These are phyloP conservation scores for Rachycentron canadum DNA, from an alignment of 2,797 vertebrate species.

Conservation along the genomic window DNA sequence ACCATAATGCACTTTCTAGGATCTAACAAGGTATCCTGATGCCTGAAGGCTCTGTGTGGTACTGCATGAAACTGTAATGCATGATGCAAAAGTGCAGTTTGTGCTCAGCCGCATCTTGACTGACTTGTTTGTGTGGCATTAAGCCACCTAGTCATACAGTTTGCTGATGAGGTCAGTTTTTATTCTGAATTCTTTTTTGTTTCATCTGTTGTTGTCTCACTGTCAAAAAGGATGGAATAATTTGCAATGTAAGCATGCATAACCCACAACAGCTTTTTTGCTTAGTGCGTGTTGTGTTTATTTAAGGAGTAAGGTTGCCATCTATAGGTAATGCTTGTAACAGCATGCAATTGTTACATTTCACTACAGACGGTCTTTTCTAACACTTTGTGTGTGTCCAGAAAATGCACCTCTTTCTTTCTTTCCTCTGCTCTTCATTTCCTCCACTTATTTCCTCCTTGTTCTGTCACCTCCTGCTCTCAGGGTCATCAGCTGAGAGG, in stretches of 20 bases:
- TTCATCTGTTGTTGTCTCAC: slow-evolving; percentile 2
- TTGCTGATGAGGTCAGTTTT: slow-evolving; percentile 30
- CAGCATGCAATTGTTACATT: slow-evolving; percentile 54
- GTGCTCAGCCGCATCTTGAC: slow-evolving; percentile 40
- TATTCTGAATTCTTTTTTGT: background rate
- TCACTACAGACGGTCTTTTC: no score
- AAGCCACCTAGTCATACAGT: slow-evolving; percentile 17
- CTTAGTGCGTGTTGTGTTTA: slow-evolving; percentile 34
- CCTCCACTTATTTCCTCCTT: slow-evolving; percentile 6
- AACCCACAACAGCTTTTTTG: slow-evolving; percentile 35
- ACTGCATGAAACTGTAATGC: slow-evolving; percentile 84
- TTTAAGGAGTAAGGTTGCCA: slow-evolving; percentile 60
- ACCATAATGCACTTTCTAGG: slow-evolving; percentile 99
- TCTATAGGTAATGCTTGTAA: slow-evolving; percentile 61
- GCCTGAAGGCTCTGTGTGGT: slow-evolving; percentile 72
- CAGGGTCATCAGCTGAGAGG: slow-evolving; percentile 94
- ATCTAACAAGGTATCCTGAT: slow-evolving; percentile 94
- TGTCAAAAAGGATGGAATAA: slow-evolving; percentile 26
- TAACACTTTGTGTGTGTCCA: no score
- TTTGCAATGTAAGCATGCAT: slow-evolving; percentile 37
- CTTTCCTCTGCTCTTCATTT: background rate
- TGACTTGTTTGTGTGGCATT: slow-evolving; percentile 51
- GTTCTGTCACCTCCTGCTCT: slow-evolving; percentile 1
- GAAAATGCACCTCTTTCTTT: background rate
- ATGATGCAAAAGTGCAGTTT: slow-evolving; percentile 71